These are phyloP conservation scores for Drosophila glabriapex DNA, from an alignment of 2,888 invertebrate genomes.

Conservation along the genomic window DNA sequence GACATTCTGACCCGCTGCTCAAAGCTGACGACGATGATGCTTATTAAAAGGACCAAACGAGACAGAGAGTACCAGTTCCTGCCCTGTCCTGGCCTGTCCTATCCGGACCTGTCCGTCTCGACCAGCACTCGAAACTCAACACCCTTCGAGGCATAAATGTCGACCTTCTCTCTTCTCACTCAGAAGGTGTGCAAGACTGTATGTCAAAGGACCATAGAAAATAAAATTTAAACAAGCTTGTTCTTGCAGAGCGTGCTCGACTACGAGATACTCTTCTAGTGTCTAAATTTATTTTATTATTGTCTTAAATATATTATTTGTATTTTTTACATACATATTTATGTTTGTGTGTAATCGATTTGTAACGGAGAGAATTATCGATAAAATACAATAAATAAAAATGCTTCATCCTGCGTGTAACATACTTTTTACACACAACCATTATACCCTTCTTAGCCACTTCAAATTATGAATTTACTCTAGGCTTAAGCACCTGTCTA, in stretches of 20 bases:
- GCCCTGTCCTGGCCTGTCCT: background rate
- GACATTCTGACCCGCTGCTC: conserved; percentile 59
- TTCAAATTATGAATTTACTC: background rate
- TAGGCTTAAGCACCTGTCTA: background rate
- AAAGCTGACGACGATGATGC: conserved; percentile 47
- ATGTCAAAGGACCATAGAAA: background rate
- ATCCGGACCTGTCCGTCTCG: background rate
- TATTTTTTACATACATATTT: too few relatives aligned
- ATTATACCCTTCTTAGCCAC: background rate
- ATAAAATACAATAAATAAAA: background rate
- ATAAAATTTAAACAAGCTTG: background rate
- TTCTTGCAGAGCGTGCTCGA: background rate
- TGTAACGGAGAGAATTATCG: background rate
- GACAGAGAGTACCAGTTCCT: background rate
- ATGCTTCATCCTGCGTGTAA: background rate
- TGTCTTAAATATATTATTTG: background rate
- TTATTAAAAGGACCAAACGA: conserved; percentile 54
- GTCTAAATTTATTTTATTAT: background rate
- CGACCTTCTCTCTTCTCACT: background rate
- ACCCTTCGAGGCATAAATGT: conserved; percentile 7
- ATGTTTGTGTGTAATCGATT: background rate
- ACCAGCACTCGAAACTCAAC: conserved; percentile 14
- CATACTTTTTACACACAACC: background rate
- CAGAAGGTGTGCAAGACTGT: background rate
- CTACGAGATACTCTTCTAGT: background rate